These are phyloP conservation scores for Caenorhabditis uteleia DNA, from an alignment of 2,888 invertebrate genomes.

Conservation along the genomic window DNA sequence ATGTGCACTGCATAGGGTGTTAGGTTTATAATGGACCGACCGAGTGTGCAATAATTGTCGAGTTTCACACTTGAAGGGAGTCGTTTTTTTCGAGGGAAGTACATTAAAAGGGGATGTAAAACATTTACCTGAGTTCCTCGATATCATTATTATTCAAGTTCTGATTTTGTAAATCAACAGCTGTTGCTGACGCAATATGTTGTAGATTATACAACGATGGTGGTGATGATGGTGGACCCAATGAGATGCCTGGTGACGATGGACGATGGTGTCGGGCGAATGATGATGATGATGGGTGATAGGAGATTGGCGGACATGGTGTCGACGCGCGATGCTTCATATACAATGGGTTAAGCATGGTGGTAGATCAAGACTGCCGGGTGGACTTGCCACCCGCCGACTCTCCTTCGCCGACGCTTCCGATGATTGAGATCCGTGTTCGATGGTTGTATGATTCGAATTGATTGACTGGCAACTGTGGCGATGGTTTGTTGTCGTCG, in stretches of 20 bases:
- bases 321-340: slow-evolving; percentile 51
- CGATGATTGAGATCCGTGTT: too few relatives aligned
- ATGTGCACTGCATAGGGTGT: neutral
- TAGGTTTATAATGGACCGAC: neutral
- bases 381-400: neutral
- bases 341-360: slow-evolving; percentile 51
- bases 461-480: too few relatives aligned
- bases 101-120: too few relatives aligned
- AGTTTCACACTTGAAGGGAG: too few relatives aligned
- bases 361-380: too few relatives aligned
- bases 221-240: slow-evolving; percentile 49
- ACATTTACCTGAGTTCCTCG: slow-evolving; percentile 52
- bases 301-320: slow-evolving; percentile 26
- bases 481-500: too few relatives aligned
- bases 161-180: slow-evolving; percentile 20
- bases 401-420: too few relatives aligned
- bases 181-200: slow-evolving; percentile 30
- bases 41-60: too few relatives aligned
- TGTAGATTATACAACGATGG: slow-evolving; percentile 52
- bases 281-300: slow-evolving; percentile 25
- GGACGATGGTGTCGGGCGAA: slow-evolving; percentile 29
- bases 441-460: too few relatives aligned
- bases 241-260: slow-evolving; percentile 32
- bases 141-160: slow-evolving; percentile 21
- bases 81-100: too few relatives aligned